Base-by-base conservation (phyloP, 64 coral and sea anemone species). In the Acropora yongei region DNA sequence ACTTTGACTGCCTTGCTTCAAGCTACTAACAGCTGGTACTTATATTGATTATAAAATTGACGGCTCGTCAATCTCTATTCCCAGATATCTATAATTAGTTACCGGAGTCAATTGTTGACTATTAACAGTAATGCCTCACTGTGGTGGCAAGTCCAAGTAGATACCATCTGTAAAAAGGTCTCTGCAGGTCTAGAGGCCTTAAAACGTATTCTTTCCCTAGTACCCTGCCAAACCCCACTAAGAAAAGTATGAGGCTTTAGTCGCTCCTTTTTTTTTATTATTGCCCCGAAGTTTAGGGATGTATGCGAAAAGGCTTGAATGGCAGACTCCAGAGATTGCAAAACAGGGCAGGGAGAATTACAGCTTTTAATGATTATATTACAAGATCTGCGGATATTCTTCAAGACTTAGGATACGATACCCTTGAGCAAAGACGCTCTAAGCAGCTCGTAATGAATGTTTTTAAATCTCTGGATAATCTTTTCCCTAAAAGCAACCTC, bases 291-390 rank as follows among this genome's bases (percentile, higher is more conserved):
- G 86, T 77, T 17, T 88, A 55, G 86, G 86, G 74, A 53, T 44
- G 72, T 57, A 53, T 88, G 48, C 49, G 55, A 41, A 66, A 57
- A 30, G 14, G 74, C 4, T 55, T 57, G 5, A 18, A 46, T 88
- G 48, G 77, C 44, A 88, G 53, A 88, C 72, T 88, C 16, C 86
- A 88, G 41, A 88, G 41, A 50, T 50, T 88, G 72, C 86, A 88
- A 88, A 88, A 88, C 51, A 71, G 86, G 53, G 86, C 86, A 19
- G 86, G 13, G 47, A 74, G 69, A 87, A 55, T 81, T 41, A 81
- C 47, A 81, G 57, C 18, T 11, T 81, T 57, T 42, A 50, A 40
- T 40, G 79, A 60, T 81, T 81, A 81, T 81, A 77, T 63, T 30
- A 77, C 47, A 48, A 88, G 87, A 78, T 78, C 75, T 65, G 76